A percentile compares a stretch with the other conserved stretches of the same genome.
phyloP scores from a whole-genome alignment of 2,888 invertebrate species.

The Mimas tiliae region DNA sequence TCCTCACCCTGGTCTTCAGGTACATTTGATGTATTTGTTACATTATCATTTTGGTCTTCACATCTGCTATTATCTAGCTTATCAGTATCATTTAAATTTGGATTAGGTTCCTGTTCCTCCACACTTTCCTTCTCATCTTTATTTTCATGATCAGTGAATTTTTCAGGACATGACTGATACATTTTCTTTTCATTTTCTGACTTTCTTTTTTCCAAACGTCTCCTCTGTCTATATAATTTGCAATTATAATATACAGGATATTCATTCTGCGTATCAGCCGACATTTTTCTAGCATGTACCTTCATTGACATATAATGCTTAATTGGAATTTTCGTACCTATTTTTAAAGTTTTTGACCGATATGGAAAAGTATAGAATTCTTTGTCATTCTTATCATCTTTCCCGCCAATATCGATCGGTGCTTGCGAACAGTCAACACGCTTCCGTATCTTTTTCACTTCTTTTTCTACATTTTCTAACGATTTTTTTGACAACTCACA shows the following conservation, averaged over 20 bases:
- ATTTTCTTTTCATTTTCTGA: constrained; percentile 6
- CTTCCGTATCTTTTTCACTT: constrained; percentile 64
- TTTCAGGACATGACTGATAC: background rate
- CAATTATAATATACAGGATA: constrained; percentile 73
- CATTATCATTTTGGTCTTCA: background rate
- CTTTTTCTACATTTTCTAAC: constrained; percentile 71
- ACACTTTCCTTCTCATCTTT: background rate
- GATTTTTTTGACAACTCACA: constrained; percentile 79
- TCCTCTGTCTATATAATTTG: constrained; percentile 58
- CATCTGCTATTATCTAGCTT: background rate
- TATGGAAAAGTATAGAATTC: constrained; percentile 57
- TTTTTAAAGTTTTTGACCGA: constrained; percentile 58
- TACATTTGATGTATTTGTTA: background rate
- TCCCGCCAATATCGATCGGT: constrained; percentile 49
- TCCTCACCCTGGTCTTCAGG: too few species aligned
- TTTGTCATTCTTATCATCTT: constrained; percentile 34
- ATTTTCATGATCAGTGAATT: constrained; percentile 20
- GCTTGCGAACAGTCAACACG: constrained; percentile 53
- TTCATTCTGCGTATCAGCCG: constrained; percentile 55
- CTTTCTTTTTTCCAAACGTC: constrained; percentile 32
- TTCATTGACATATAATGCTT: constrained; percentile 68
- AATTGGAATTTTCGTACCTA: constrained; percentile 62
- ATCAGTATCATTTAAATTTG: background rate
- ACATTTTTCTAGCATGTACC: constrained; percentile 59
- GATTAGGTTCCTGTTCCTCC: background rate